These are phyloP conservation scores for Carassius auratus DNA, from an alignment of 2,113 vertebrate genomes.

Conservation along the genomic window DNA sequence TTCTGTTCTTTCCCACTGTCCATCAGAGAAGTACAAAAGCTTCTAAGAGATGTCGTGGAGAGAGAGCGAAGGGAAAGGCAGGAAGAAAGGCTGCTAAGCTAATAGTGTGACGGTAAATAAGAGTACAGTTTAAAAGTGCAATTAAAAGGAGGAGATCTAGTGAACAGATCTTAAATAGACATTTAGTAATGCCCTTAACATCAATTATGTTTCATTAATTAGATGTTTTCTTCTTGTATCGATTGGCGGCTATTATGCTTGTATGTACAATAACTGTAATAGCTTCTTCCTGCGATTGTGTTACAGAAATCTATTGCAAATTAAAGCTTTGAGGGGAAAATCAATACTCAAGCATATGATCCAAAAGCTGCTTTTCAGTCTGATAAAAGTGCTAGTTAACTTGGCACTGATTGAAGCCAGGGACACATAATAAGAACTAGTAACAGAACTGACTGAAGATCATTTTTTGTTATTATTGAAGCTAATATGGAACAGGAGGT, in stretches of 20 bases:
- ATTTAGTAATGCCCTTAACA: constrained; percentile 20
- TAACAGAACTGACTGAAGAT: not conserved
- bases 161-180: constrained; percentile 16
- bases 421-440: not conserved
- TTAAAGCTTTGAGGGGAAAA: constrained; percentile 29
- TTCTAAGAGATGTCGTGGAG: not conserved
- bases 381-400: not conserved
- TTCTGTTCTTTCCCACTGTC: constrained; percentile 17
- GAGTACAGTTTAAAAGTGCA: not conserved
- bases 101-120: not conserved
- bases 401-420: not conserved
- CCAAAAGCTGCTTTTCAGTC: constrained; percentile 9
- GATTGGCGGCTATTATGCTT: constrained; percentile 23
- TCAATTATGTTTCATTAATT: constrained; percentile 43
- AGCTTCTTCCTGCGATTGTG: constrained; percentile 35
- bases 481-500: constrained; percentile 22
- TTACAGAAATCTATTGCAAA: constrained; percentile 39
- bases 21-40: constrained; percentile 10
- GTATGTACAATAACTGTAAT: constrained; percentile 27
- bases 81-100: not conserved
- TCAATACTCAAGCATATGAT: constrained; percentile 30
- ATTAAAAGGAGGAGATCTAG: not conserved
- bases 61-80: not conserved
- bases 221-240: constrained; percentile 15
- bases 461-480: not conserved